Base-by-base conservation (phyloP, 2,888 invertebrate species). In the Eustalomyia histrio region DNA sequence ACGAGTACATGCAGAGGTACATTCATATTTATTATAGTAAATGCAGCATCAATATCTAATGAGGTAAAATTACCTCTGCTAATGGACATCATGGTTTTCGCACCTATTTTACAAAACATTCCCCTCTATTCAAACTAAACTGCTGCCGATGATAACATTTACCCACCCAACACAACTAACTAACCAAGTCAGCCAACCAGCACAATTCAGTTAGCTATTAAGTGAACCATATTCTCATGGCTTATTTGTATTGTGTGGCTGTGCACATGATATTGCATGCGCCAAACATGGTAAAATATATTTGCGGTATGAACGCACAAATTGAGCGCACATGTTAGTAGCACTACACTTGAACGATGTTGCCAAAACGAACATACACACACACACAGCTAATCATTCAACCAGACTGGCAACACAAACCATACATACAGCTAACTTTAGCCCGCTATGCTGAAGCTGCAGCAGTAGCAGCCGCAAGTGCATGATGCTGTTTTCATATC, bases 1-100 rank as follows among this genome's bases (percentile, higher is more conserved):
- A 47, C n/a, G 5, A 43, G 43, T 14, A n/a, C 5, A 47, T 47
- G 6, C 43, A n/a, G 43, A 47, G 43, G 43, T 55, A 58, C 75
- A 83, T 79, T 75, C 47, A 12, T 68, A 79, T 83, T 83, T 80
- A 69, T 7, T 29, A 29, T 79, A 61, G 84, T 83, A 60, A 71
- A 8, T 79, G 61, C 43, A 61, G 64, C 80, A 65, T 65, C 79
- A 64, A 72, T 86, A 82, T 84, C 86, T 88, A 89, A 88, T 88
- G 89, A 89, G 88, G 86, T 24, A 57, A 87, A 88, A 88, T 88
- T 87, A 88, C 86, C 84, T 85, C 85, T 84, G 84, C 84, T 84
- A 81, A 83, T 83, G 83, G 81, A 82, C 76, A 76, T 60, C 21
- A 76, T 73, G 79, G 78, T 80, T 82, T 83, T 84, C 84, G 80